Percentiles rank a stretch among this genome's conserved stretches.
Evolutionary conservation across 2,113 vertebrate species (phyloP).

Genomic region (Sigmodon hispidus): DNA sequence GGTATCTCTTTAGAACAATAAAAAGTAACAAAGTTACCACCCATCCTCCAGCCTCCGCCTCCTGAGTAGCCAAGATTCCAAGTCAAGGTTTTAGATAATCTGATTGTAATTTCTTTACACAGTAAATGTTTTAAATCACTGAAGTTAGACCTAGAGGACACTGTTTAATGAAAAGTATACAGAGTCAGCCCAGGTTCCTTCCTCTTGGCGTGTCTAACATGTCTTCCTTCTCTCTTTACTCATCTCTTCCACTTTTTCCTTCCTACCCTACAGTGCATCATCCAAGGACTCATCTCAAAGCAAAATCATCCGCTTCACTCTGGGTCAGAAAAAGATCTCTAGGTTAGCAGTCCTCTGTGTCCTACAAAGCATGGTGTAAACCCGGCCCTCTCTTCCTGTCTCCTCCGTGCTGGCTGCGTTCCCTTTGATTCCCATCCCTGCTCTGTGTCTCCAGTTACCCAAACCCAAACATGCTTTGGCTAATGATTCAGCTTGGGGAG

Average conservation of each 20-base stretch:
- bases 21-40: background rate
- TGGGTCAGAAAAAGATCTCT: conserved; percentile 98
- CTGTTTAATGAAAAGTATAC: background rate
- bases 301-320: conserved; percentile 98
- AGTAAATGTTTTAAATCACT: conserved; percentile 1
- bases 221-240: conserved; percentile 83
- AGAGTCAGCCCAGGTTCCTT: background rate
- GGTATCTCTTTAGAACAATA: background rate
- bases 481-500: conserved; percentile 48
- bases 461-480: conserved; percentile 58
- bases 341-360: conserved; percentile 92
- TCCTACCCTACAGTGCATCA: conserved; percentile 86
- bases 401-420: conserved; percentile 49
- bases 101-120: background rate
- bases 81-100: background rate
- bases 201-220: conserved; percentile 50
- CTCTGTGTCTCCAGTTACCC: conserved; percentile 79
- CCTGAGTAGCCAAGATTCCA: background rate
- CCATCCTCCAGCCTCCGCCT: background rate
- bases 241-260: conserved; percentile 86
- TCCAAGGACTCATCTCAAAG: conserved; percentile 96
- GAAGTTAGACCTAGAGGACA: background rate
- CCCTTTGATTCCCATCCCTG: conserved; percentile 15
- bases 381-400: conserved; percentile 18
- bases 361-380: conserved; percentile 85